Evolutionary conservation across 1,140 invertebrate species (phyloP).

Genomic region (Epicauta chinensis): DNA sequence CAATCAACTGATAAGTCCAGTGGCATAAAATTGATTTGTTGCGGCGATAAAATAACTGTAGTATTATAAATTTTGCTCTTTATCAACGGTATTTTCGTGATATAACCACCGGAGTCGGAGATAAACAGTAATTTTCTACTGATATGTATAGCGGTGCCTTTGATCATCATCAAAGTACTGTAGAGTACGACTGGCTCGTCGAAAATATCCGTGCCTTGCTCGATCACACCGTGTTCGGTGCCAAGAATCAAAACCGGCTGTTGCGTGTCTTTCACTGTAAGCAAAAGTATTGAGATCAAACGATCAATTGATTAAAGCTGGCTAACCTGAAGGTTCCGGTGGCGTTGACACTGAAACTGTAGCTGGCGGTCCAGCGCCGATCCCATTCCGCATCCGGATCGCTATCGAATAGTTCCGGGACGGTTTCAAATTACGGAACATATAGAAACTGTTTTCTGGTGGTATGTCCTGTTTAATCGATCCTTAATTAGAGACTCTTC

Average conservation of each 20-base stretch:
- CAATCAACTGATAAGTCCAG: constrained; percentile 76
- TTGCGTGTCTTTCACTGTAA: constrained; percentile 49
- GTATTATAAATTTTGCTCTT: constrained; percentile 31
- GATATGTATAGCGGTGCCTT: constrained; percentile 71
- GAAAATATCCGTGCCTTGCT: constrained; percentile 61
- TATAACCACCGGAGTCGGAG: constrained; percentile 59
- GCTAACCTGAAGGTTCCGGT: constrained; percentile 15
- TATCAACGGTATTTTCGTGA: constrained; percentile 49
- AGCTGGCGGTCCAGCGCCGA: constrained; percentile 68
- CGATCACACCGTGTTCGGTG: constrained; percentile 59
- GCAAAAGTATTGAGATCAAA: too few relatives aligned
- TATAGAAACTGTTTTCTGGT: constrained; percentile 60
- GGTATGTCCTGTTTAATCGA: constrained; percentile 58
- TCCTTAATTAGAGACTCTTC: too few relatives aligned
- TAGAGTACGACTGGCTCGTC: constrained; percentile 56
- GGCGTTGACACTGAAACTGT: constrained; percentile 58
- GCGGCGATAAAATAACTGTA: constrained; percentile 51
- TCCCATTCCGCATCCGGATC: constrained; percentile 70
- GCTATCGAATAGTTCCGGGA: constrained; percentile 67
- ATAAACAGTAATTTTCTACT: constrained; percentile 64
- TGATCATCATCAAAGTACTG: constrained; percentile 30
- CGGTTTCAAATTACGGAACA: constrained; percentile 70
- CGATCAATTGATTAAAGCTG: too few relatives aligned
- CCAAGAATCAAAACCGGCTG: constrained; percentile 67
- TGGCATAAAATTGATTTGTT: constrained; percentile 53